phyloP scores from a whole-genome alignment of 2,888 invertebrate genomes.

The Sinopyrophorus schimmeli region DNA sequence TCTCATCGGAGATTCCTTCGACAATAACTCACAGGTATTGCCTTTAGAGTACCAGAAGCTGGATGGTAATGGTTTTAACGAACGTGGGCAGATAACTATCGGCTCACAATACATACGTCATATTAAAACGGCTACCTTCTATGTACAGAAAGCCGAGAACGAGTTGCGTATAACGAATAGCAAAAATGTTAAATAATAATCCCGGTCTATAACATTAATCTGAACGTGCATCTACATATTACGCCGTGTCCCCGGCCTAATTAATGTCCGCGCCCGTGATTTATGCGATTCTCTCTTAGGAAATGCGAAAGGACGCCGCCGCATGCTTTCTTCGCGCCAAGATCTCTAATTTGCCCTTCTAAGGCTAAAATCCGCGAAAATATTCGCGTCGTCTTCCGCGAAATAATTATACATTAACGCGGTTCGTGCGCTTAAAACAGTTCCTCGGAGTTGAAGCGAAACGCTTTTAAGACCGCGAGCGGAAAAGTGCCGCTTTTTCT shows the following conservation, averaged over 20 bases:
- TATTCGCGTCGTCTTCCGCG: too few relatives aligned
- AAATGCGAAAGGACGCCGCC: constrained; percentile 35
- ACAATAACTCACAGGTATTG: constrained; percentile 7
- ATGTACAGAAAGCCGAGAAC: constrained; percentile 36
- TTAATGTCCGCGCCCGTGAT: constrained; percentile 54
- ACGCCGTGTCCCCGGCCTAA: constrained; percentile 53
- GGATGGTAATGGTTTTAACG: constrained; percentile 13
- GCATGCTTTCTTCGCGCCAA: constrained; percentile 29
- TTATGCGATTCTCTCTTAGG: constrained; percentile 49
- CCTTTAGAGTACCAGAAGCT: constrained; percentile 8
- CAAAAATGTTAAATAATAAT: constrained; percentile 41
- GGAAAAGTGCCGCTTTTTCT: too few relatives aligned
- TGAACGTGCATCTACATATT: constrained; percentile 53
- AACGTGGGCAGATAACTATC: constrained; percentile 38
- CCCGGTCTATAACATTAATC: constrained; percentile 46
- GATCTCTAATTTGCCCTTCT: constrained; percentile 44
- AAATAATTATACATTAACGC: too few relatives aligned
- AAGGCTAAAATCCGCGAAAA: constrained; percentile 27
- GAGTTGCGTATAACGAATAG: constrained; percentile 30
- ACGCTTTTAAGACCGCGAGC: too few relatives aligned
- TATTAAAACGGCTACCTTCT: constrained; percentile 39
- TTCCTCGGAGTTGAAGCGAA: too few relatives aligned
- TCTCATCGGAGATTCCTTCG: constrained; percentile 15
- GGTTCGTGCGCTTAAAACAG: too few relatives aligned
- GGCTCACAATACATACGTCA: constrained; percentile 38